Conservation (phyloP, 2,797 vertebrate species). For the Syngnathus acus region DNA sequence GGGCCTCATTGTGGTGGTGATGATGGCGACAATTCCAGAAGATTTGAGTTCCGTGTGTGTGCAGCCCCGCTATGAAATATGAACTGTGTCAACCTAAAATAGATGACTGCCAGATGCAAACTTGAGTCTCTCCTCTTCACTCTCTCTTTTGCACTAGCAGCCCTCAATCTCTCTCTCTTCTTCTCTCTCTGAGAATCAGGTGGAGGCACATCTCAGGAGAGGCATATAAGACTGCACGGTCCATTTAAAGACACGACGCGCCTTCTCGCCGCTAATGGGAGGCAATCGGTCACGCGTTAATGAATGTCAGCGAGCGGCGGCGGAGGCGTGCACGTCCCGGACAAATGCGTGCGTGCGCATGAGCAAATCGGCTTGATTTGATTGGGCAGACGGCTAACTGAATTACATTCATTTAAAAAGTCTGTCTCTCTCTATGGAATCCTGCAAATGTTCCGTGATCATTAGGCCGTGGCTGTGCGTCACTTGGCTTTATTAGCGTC, state of each 20-base stretch:
- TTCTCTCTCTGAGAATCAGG: constrained; percentile 12
- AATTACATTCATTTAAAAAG: neutral
- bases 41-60: constrained; percentile 1
- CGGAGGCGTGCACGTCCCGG: neutral
- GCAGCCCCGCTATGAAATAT: constrained; percentile 14
- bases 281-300: constrained; percentile 1
- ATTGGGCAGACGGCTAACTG: neutral
- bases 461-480: neutral
- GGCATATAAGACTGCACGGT: neutral
- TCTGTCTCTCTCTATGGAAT: neutral
- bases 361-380: constrained; percentile 5
- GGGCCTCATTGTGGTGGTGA: constrained; percentile 1
- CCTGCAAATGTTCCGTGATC: neutral
- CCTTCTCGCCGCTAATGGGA: constrained; percentile 4
- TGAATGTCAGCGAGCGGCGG: neutral
- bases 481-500: neutral
- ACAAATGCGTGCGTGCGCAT: neutral
- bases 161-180: constrained; percentile 5
- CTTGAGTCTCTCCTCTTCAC: constrained; percentile 28
- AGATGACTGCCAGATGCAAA: constrained; percentile 43
- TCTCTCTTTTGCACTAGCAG: constrained; percentile 10
- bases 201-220: constrained; percentile 28
- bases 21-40: constrained; percentile 18
- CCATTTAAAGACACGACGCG: constrained; percentile 17
- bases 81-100: constrained; percentile 28